Conservation (phyloP, 2,888 invertebrate genomes). For the Cyclophora punctaria region DNA sequence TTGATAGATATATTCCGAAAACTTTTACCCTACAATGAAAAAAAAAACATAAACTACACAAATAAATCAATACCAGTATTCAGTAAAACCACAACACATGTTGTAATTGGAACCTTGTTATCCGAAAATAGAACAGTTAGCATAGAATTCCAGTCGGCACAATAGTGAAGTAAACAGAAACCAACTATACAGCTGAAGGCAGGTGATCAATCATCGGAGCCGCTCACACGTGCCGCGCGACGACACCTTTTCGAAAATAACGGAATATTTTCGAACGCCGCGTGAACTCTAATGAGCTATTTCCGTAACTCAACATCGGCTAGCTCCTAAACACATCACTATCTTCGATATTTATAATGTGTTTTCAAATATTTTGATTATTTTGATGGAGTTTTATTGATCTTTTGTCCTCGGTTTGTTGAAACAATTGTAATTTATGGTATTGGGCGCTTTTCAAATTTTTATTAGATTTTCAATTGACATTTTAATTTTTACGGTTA, state of each 20-base stretch:
- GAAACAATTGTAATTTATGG: background rate
- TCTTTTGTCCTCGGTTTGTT: no score
- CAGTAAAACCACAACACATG: background rate
- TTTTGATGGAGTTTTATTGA: no score
- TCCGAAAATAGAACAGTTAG: constrained; percentile 6
- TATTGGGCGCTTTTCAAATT: background rate
- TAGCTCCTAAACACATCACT: background rate
- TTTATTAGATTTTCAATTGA: background rate
- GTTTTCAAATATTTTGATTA: no score
- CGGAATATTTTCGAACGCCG: constrained; percentile 60
- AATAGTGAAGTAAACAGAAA: constrained; percentile 27
- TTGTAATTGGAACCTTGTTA: background rate
- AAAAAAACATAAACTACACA: background rate
- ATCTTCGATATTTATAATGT: background rate
- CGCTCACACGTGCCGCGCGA: constrained; percentile 35
- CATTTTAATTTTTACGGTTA: no score
- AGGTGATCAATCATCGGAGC: constrained; percentile 35
- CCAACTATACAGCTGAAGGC: constrained; percentile 27
- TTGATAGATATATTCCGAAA: no score
- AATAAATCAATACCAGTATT: background rate
- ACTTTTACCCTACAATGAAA: no score
- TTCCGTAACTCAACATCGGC: constrained; percentile 32
- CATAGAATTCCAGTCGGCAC: constrained; percentile 12
- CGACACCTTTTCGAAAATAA: constrained; percentile 51
- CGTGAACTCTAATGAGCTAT: constrained; percentile 54